Evolutionary conservation across 2,888 invertebrate species (phyloP).

Genomic region (Acanthopleura granulata): DNA sequence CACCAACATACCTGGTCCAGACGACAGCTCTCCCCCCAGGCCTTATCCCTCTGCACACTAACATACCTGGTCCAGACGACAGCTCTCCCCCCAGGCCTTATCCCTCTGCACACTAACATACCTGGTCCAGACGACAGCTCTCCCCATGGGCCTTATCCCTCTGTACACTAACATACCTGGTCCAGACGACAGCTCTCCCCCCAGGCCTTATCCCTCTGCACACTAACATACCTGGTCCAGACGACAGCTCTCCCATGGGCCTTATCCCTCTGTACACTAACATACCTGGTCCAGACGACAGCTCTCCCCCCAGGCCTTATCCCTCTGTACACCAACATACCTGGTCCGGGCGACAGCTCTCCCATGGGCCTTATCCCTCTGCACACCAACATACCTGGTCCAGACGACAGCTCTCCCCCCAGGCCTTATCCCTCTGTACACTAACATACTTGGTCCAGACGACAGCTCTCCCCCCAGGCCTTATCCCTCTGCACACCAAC

Average conservation of each 20-base stretch:
- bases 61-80: no score
- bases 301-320: neutral
- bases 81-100: neutral
- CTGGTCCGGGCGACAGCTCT: neutral
- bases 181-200: neutral
- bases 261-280: neutral
- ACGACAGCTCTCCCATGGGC: neutral
- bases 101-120: neutral
- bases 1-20: no score
- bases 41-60: neutral
- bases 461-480: neutral
- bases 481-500: neutral
- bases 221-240: neutral
- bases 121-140: no score
- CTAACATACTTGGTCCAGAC: neutral
- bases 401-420: neutral
- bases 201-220: neutral
- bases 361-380: neutral
- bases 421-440: neutral
- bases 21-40: neutral
- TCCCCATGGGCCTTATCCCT: neutral
- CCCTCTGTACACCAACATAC: neutral
- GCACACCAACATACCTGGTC: neutral
- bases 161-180: neutral
- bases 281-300: no score